Evolutionary conservation across 2,888 invertebrate species (phyloP).

Genomic region (Mactromeris polynyma): DNA sequence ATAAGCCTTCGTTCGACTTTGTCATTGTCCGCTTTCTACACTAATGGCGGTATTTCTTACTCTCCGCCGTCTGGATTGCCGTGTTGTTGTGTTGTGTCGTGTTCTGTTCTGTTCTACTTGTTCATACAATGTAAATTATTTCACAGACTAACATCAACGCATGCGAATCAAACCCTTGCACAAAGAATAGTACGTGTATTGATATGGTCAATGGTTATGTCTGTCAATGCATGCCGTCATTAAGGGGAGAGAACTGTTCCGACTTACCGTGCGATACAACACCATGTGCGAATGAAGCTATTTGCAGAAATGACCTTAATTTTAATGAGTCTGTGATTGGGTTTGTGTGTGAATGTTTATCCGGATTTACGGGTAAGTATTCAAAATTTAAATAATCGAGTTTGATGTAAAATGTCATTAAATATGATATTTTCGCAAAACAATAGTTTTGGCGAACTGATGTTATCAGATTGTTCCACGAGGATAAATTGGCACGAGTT

Average conservation of each 20-base stretch:
- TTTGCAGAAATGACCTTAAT: slow-evolving; percentile 45
- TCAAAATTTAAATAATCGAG: neutral
- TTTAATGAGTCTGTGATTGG: slow-evolving; percentile 50
- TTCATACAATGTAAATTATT: too few species aligned
- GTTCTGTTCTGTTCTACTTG: too few species aligned
- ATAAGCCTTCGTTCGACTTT: too few species aligned
- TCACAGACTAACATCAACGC: slow-evolving; percentile 54
- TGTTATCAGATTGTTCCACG: too few species aligned
- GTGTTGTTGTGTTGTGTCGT: too few species aligned
- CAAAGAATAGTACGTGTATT: slow-evolving; percentile 46
- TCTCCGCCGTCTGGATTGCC: too few species aligned
- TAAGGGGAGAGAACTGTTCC: slow-evolving; percentile 52
- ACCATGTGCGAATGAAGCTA: slow-evolving; percentile 56
- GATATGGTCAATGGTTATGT: slow-evolving; percentile 43
- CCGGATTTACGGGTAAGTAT: slow-evolving; percentile 51
- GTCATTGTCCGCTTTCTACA: too few species aligned
- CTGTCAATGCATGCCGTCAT: slow-evolving; percentile 50
- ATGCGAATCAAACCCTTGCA: slow-evolving; percentile 48
- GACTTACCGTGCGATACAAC: slow-evolving; percentile 57
- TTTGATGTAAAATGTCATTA: too few species aligned
- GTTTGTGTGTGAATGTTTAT: slow-evolving; percentile 52
- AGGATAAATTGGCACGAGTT: too few species aligned
- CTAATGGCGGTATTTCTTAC: too few species aligned
- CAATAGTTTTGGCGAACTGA: too few species aligned
- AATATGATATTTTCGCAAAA: too few species aligned